These are phyloP conservation scores for Gambusia holbrooki DNA, from an alignment of 2,113 vertebrate species.

Conservation along the genomic window DNA sequence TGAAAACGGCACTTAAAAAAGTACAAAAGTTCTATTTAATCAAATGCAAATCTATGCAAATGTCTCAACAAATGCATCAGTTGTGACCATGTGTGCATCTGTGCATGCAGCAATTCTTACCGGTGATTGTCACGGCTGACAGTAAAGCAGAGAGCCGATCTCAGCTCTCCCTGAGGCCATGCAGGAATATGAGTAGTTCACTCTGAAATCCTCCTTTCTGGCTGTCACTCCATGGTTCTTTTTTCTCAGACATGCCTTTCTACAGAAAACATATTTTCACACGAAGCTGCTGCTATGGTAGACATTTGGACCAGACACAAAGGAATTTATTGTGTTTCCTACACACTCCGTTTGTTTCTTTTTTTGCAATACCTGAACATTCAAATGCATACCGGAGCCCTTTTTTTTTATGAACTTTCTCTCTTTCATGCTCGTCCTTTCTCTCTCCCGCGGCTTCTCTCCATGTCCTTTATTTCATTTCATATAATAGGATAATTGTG, in stretches of 20 bases:
- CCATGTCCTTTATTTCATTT: slow-evolving; percentile 55
- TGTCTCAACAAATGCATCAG: slow-evolving; percentile 30
- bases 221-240: slow-evolving; percentile 62
- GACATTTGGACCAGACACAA: slow-evolving; percentile 45
- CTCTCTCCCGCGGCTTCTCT: slow-evolving; percentile 27
- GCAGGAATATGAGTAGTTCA: slow-evolving; percentile 72
- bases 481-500: slow-evolving; percentile 71
- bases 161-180: slow-evolving; percentile 55
- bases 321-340: slow-evolving; percentile 55
- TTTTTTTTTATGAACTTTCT: slow-evolving; percentile 51
- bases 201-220: slow-evolving; percentile 52
- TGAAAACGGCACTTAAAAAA: background rate
- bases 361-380: slow-evolving; percentile 47
- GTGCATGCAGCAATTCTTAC: slow-evolving; percentile 18
- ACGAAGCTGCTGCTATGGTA: slow-evolving; percentile 36
- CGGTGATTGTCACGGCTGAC: slow-evolving; percentile 52
- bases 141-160: slow-evolving; percentile 43
- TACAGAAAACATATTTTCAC: slow-evolving; percentile 7
- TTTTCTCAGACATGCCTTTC: slow-evolving; percentile 27
- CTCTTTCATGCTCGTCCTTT: slow-evolving; percentile 10
- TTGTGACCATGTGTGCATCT: slow-evolving; percentile 18
- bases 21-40: background rate
- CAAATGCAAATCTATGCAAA: slow-evolving; percentile 20
- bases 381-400: slow-evolving; percentile 15
- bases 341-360: slow-evolving; percentile 15